Evolutionary conservation across 2,113 vertebrate genomes (phyloP).

Genomic region (Sorex fumeus): DNA sequence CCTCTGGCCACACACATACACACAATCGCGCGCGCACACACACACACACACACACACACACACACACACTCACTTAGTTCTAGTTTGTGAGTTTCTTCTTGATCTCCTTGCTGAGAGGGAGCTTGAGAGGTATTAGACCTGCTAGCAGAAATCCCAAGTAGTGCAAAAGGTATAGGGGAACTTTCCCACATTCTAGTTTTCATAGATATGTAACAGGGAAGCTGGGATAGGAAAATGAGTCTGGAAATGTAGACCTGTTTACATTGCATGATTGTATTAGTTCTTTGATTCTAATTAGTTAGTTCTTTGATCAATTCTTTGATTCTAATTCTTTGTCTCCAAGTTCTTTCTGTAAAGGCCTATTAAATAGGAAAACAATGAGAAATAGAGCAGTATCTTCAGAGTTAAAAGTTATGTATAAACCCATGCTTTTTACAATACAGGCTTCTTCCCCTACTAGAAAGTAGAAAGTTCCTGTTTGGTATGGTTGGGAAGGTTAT

Average conservation of each 20-base stretch:
- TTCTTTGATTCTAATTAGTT: neutral
- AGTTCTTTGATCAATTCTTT: slow-evolving; percentile 10
- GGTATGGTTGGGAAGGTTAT: neutral
- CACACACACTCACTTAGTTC: too few species aligned
- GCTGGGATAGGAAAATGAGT: too few species aligned
- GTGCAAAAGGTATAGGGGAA: neutral
- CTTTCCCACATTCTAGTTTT: neutral
- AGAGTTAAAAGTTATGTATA: neutral
- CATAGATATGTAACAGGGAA: neutral
- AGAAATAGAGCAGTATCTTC: neutral
- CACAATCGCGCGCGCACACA: too few species aligned
- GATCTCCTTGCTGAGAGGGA: neutral
- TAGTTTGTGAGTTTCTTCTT: neutral
- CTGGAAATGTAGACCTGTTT: neutral
- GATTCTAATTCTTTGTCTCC: neutral
- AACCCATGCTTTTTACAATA: neutral
- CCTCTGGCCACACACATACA: too few species aligned
- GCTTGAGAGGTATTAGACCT: too few species aligned
- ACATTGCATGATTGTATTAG: neutral
- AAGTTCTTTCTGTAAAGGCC: neutral
- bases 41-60: too few species aligned
- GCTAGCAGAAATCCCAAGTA: neutral
- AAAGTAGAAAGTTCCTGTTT: neutral
- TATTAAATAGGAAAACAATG: neutral
- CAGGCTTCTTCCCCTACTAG: neutral